These are phyloP conservation scores for Laupala kohalensis DNA, from an alignment of 1,140 invertebrate species.

Conservation along the genomic window DNA sequence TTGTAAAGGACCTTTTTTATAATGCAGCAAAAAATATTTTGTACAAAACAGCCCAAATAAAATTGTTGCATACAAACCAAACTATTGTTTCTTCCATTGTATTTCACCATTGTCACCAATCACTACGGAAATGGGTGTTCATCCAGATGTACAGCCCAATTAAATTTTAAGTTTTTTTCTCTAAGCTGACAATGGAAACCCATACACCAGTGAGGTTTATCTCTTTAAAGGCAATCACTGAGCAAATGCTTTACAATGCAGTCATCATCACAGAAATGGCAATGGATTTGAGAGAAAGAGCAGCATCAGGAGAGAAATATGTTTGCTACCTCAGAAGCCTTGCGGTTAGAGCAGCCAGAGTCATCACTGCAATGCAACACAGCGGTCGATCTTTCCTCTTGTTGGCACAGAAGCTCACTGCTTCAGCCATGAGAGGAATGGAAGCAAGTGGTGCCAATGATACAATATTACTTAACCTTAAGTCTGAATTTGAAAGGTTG, in stretches of 20 bases:
- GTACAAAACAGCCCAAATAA: too few relatives aligned
- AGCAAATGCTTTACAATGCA: constrained; percentile 25
- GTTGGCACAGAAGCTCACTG: constrained; percentile 21
- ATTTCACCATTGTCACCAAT: too few relatives aligned
- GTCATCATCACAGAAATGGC: constrained; percentile 26
- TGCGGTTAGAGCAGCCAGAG: constrained; percentile 20
- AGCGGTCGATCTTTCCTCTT: constrained; percentile 21
- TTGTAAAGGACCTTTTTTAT: too few relatives aligned
- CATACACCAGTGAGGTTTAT: constrained; percentile 3
- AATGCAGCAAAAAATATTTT: too few relatives aligned
- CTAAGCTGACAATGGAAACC: not conserved
- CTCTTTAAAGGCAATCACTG: constrained; percentile 11
- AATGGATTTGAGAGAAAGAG: constrained; percentile 25
- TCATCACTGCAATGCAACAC: constrained; percentile 20
- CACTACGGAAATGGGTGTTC: too few relatives aligned
- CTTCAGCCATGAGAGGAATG: constrained; percentile 11
- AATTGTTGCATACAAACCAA: too few relatives aligned
- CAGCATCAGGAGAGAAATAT: constrained; percentile 25
- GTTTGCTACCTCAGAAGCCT: constrained; percentile 24
- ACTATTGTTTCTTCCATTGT: too few relatives aligned
- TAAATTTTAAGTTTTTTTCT: not conserved
- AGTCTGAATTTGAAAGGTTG: constrained; percentile 24
- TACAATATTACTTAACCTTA: constrained; percentile 13
- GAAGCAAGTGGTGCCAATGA: constrained; percentile 5
- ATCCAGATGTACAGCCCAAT: not conserved